Evolutionary conservation across 2,888 invertebrate genomes (phyloP).

Genomic region (Machimus atricapillus): DNA sequence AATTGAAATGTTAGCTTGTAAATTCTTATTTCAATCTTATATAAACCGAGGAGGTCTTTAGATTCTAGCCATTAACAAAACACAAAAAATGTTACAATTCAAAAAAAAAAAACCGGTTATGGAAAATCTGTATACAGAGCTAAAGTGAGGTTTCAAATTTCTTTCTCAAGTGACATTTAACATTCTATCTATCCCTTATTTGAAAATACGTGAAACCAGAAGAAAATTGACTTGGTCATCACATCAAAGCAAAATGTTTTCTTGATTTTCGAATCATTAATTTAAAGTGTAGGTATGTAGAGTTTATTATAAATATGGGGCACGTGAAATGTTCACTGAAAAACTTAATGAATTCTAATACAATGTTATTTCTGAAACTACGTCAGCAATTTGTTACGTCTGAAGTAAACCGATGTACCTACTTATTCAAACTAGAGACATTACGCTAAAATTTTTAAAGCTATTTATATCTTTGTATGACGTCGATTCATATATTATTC

Average conservation of each 20-base stretch:
- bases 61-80: too few relatives aligned
- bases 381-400: background rate
- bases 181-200: background rate
- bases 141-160: too few relatives aligned
- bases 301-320: background rate
- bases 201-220: background rate
- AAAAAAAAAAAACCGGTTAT: too few relatives aligned
- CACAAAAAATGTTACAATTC: too few relatives aligned
- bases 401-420: background rate
- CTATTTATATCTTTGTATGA: background rate
- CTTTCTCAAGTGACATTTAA: background rate
- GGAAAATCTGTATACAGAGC: too few relatives aligned
- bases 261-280: background rate
- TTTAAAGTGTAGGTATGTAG: background rate
- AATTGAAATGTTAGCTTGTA: too few relatives aligned
- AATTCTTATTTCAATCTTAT: too few relatives aligned
- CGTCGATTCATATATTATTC: background rate
- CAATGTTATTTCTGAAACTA: background rate
- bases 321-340: background rate
- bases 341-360: background rate
- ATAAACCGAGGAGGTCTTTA: too few relatives aligned
- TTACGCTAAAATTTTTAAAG: background rate
- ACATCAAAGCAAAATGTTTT: background rate
- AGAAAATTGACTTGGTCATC: background rate
- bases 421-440: background rate